Percentiles rank a stretch among this genome's conserved stretches.
Evolutionary conservation across 2,113 vertebrate species (phyloP).

Genomic region (Nycticorax nycticorax): DNA sequence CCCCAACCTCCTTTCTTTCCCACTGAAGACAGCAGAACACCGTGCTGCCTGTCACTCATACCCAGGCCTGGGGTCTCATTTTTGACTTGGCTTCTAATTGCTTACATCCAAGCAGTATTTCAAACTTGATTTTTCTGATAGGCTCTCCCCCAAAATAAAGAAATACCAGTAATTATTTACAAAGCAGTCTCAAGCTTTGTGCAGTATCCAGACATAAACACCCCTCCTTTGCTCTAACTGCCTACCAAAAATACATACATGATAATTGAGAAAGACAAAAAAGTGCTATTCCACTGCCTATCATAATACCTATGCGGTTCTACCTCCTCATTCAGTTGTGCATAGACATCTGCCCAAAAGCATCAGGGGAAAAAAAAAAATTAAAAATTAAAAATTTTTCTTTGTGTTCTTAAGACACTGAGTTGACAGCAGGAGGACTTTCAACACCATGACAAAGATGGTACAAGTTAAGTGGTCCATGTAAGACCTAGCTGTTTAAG

Average conservation of each 20-base stretch:
- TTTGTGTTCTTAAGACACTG: not conserved
- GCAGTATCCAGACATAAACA: not conserved
- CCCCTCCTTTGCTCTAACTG: not conserved
- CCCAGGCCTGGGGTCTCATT: not conserved
- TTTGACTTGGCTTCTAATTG: not conserved
- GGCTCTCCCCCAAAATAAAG: not conserved
- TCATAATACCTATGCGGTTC: not conserved
- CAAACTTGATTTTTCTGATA: not conserved
- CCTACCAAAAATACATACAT: not conserved
- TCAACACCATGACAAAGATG: not conserved
- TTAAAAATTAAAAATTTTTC: not conserved
- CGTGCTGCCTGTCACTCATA: not conserved
- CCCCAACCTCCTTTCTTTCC: not conserved
- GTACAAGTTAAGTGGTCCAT: not conserved
- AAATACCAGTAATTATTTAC: not conserved
- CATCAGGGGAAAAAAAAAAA: not conserved
- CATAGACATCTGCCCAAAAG: not conserved
- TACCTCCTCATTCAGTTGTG: not conserved
- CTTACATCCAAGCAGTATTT: not conserved
- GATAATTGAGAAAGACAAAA: not conserved
- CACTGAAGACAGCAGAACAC: not conserved
- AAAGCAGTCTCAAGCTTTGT: not conserved
- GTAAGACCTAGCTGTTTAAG: not conserved
- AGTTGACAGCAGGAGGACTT: not conserved
- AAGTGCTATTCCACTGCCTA: not conserved